Conservation (phyloP, 2,888 invertebrate genomes). For the Anaspis maculata region DNA sequence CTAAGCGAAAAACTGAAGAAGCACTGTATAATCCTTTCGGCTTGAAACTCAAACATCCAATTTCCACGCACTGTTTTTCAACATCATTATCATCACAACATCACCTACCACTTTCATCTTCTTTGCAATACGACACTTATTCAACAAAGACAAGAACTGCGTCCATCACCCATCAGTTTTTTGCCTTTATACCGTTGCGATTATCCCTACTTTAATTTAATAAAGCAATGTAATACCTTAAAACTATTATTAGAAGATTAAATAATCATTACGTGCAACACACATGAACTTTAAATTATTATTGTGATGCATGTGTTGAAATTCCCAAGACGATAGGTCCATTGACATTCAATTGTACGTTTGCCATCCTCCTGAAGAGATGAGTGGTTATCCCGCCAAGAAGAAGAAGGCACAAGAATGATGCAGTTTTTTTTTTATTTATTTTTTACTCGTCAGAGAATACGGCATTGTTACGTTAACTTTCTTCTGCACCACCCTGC, state of each 20-base stretch:
- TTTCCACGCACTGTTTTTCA: neutral
- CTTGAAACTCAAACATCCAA: neutral
- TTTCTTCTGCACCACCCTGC: no score
- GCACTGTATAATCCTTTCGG: slow-evolving; percentile 2
- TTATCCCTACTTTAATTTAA: slow-evolving; percentile 13
- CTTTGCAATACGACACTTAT: slow-evolving; percentile 7
- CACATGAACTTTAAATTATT: slow-evolving; percentile 23
- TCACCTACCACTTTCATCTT: slow-evolving; percentile 20
- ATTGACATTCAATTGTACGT: slow-evolving; percentile 15
- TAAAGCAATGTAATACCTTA: slow-evolving; percentile 11
- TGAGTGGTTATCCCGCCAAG: no score
- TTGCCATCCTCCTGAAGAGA: no score
- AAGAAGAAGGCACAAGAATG: slow-evolving; percentile 9
- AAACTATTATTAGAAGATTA: slow-evolving; percentile 21
- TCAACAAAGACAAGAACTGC: slow-evolving; percentile 7
- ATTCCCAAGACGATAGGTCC: slow-evolving; percentile 17
- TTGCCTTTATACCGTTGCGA: slow-evolving; percentile 12
- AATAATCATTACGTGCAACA: slow-evolving; percentile 20
- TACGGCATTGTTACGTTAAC: no score
- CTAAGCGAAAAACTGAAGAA: no score
- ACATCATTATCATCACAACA: slow-evolving; percentile 4
- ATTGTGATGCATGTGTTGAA: slow-evolving; percentile 23
- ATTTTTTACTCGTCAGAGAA: no score
- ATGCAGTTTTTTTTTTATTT: no score
- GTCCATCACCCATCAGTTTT: slow-evolving; percentile 8